Evolutionary conservation across 1,140 invertebrate genomes (phyloP).

Genomic region (Cephus cinctus): DNA sequence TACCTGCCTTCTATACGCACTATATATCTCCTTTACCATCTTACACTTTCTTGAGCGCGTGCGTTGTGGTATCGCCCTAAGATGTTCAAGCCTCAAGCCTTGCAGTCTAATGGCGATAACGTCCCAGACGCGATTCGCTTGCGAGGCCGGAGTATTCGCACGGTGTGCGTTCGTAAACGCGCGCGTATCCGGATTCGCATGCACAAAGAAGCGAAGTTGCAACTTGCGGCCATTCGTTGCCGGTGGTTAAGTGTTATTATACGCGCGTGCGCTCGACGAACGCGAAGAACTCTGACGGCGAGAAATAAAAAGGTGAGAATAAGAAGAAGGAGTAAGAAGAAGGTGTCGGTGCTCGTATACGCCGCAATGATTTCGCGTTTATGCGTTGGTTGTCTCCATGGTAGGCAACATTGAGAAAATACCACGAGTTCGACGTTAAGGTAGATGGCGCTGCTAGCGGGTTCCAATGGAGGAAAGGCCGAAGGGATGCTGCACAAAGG

Average conservation of each 20-base stretch:
- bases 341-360: slow-evolving; percentile 25
- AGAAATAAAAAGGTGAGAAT: neutral
- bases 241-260: slow-evolving; percentile 36
- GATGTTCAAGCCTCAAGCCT: too few relatives aligned
- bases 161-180: neutral
- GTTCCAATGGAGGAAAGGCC: slow-evolving; percentile 14
- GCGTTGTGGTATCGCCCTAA: too few relatives aligned
- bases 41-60: too few relatives aligned
- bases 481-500: slow-evolving; percentile 14
- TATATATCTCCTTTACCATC: too few relatives aligned
- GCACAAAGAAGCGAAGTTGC: slow-evolving; percentile 32
- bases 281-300: too few relatives aligned
- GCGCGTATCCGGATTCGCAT: neutral
- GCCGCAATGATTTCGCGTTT: slow-evolving; percentile 34
- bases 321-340: slow-evolving; percentile 19
- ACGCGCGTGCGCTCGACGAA: slow-evolving; percentile 21
- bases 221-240: slow-evolving; percentile 24
- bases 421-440: slow-evolving; percentile 9
- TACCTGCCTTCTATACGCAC: too few relatives aligned
- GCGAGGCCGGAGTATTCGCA: neutral
- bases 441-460: too few relatives aligned
- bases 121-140: neutral
- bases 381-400: slow-evolving; percentile 26
- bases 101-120: too few relatives aligned
- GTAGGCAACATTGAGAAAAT: slow-evolving; percentile 34